phyloP scores from a whole-genome alignment of 2,113 vertebrate genomes.

The Prietella phreatophila region DNA sequence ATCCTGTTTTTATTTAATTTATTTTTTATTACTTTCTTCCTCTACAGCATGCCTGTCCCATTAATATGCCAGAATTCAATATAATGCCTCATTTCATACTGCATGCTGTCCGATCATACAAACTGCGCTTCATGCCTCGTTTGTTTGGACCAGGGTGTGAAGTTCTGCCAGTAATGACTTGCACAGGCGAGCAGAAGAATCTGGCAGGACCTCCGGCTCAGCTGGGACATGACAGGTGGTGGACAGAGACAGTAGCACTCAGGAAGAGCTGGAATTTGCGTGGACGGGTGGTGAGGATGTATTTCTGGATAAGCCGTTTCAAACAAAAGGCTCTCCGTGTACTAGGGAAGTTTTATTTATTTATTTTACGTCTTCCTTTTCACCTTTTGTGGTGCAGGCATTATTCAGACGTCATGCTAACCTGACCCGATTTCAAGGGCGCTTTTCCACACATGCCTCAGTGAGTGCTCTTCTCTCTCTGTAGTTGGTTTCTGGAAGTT shows the following conservation, averaged over 20 bases:
- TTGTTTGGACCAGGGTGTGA: constrained; percentile 2
- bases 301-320: constrained; percentile 59
- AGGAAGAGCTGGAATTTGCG: constrained; percentile 16
- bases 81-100: constrained; percentile 14
- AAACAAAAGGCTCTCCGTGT: constrained; percentile 58
- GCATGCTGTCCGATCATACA: neutral
- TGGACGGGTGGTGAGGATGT: constrained; percentile 10
- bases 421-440: constrained; percentile 53
- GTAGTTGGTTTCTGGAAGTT: neutral
- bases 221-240: constrained; percentile 53
- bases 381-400: constrained; percentile 25
- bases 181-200: constrained; percentile 24
- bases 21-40: neutral
- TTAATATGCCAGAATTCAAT: neutral
- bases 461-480: constrained; percentile 38
- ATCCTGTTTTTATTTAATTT: neutral
- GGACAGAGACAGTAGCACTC: constrained; percentile 33
- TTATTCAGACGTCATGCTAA: constrained; percentile 39
- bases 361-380: neutral
- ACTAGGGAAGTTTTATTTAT: neutral
- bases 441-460: constrained; percentile 54
- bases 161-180: constrained; percentile 19
- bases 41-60: neutral
- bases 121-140: constrained; percentile 1
- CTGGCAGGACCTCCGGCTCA: neutral